phyloP scores from a whole-genome alignment of 2,888 invertebrate species.

The Taenaris catops region DNA sequence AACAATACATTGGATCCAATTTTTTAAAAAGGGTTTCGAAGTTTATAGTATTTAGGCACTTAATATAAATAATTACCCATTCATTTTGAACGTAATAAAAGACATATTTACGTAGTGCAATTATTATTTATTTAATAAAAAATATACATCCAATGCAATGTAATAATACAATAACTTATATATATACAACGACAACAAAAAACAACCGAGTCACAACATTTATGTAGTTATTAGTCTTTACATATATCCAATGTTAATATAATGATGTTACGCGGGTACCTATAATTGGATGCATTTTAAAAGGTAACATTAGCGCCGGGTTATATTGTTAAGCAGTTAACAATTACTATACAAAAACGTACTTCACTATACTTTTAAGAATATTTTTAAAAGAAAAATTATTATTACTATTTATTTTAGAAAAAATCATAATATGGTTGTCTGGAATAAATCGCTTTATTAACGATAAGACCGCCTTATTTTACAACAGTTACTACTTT shows the following conservation, averaged over 20 bases:
- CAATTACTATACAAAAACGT: slow-evolving; percentile 17
- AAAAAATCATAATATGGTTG: too few species aligned
- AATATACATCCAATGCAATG: slow-evolving; percentile 8
- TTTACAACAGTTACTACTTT: too few species aligned
- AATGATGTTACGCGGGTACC: slow-evolving; percentile 51
- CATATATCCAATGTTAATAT: slow-evolving; percentile 6
- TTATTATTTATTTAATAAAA: slow-evolving; percentile 22
- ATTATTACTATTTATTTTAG: too few species aligned
- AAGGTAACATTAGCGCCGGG: slow-evolving; percentile 78
- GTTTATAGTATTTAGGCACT: too few species aligned
- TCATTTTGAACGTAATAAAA: too few species aligned
- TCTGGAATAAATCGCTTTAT: too few species aligned
- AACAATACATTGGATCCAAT: too few species aligned
- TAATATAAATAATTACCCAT: too few species aligned
- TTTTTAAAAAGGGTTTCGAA: too few species aligned
- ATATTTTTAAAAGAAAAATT: too few species aligned
- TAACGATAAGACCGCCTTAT: too few species aligned
- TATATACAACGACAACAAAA: slow-evolving; percentile 1
- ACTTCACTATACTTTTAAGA: too few species aligned
- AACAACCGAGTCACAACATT: slow-evolving; percentile 24
- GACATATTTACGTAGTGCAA: slow-evolving; percentile 3
- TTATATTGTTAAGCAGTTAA: slow-evolving; percentile 26
- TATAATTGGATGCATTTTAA: slow-evolving; percentile 39
- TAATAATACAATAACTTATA: slow-evolving; percentile 12
- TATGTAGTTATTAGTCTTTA: slow-evolving; percentile 8